Evolutionary conservation across 1,140 invertebrate genomes (phyloP).

Genomic region (Adoxophyes honmai): DNA sequence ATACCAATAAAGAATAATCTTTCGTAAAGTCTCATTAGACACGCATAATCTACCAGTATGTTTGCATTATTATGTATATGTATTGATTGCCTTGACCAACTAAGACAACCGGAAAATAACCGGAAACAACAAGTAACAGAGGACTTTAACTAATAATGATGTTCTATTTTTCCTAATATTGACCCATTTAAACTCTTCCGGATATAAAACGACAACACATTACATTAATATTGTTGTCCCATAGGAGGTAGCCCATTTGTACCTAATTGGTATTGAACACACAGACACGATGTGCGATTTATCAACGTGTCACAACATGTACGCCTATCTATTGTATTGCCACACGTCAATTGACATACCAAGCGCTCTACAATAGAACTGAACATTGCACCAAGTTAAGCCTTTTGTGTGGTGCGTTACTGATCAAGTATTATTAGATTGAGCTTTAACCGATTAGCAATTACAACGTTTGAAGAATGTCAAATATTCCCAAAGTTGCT

Average conservation of each 20-base stretch:
- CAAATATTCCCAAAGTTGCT: no score
- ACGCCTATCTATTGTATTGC: conserved; percentile 8
- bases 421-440: neutral
- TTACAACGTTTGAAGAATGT: neutral
- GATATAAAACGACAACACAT: neutral
- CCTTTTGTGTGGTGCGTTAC: neutral
- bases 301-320: conserved; percentile 10
- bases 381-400: no score
- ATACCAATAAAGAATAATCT: no score
- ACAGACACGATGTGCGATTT: neutral
- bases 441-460: neutral
- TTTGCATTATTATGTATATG: no score
- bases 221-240: neutral
- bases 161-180: neutral
- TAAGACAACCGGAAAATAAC: neutral
- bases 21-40: no score
- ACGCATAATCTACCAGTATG: no score
- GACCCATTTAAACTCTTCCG: neutral
- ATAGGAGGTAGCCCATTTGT: neutral
- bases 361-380: neutral
- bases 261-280: conserved; percentile 8
- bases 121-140: neutral
- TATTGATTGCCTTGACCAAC: conserved; percentile 7
- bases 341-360: neutral
- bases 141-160: neutral